Evolutionary conservation across 2,797 vertebrate species (phyloP), one percentile per base, ranked within the genome.

Genomic region (Protosalanx chinensis): DNA sequence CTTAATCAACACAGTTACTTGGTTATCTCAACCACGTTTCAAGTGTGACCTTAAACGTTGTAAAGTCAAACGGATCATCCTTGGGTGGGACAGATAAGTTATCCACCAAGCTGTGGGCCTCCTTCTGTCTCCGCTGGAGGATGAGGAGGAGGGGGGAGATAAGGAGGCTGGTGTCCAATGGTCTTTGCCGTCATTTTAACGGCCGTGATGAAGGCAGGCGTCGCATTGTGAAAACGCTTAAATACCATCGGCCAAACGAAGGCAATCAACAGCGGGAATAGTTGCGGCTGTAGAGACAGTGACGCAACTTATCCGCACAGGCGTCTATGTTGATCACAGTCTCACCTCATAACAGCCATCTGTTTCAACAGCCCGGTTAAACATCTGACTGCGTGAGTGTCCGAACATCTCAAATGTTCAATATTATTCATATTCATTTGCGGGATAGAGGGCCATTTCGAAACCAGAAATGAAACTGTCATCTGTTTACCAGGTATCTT

Each of bases 31-130:
- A 13, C 10, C 33, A 35, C 33, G 7, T 46, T 46, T 12, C 10
- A 41, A 46, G 51, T n/a, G 6, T 91, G 91, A 92, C 92, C 91
- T 93, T 93, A 80, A 82, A 73, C 81, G 72, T 57, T 46, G 63
- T 8, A 61, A 27, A 16, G 41, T 30, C n/a, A 62, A 41, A 20
- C 33, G 10, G 33, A 33, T 7, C 37, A 27, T 57, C 35, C 15
- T 64, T 37, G 16, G 5, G 15, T 63, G 16, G 27, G 29, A 33
- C 51, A 1, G 18, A 16, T 4, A 56, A 56, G 51, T 56, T 56
- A 16, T n/a, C 18, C 1, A n/a, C 18, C 10, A 53, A 7, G 51
- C 51, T 56, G 51, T n/a, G 6, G 51, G 51, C 51, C 18, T 56
- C 51, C 51, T n/a, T 18, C 51, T 56, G 15, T 16, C 51, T 3